Base-by-base conservation (phyloP, 35 echinoderm and acorn worm genomes). In the Apostichopus californicus region DNA sequence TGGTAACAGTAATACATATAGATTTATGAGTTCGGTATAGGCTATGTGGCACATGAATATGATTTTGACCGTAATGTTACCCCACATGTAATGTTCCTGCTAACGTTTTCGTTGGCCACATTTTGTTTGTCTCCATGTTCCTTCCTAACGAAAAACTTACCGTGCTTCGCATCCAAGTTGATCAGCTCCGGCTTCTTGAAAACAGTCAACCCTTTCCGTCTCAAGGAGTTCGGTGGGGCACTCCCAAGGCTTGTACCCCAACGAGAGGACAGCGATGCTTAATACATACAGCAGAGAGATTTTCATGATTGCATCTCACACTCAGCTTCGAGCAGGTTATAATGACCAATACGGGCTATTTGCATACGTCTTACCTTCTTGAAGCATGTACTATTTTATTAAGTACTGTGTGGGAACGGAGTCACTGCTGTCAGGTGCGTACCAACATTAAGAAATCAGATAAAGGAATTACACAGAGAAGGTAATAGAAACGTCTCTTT, bases 141-240 rank as follows among this genome's bases (percentile, higher is more conserved):
- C 68, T 12, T n/a, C 66, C 66, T n/a, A 72, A 28, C 26, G 77
- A 79, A 46, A 25, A 25, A 12, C 65, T 79, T 88, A 96, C 95
- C 61, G 93, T 18, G 34, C 58, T 78, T 53, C 57, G 54, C 95
- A 96, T 3, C n/a, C 78, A 20, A 65, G 18, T 57, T 96, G 87
- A 46, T 66, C 24, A 9, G 92, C 72, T 18, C 78, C 79, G 8
- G 17, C n/a, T 28, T 93, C 95, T 12, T 55, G 92, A 53, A 77
- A 71, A 73, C 95, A 96, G 82, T 96, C 95, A 1, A 87, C 79
- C 70, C 95, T 55, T 17, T 91, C 92, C 14, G 55, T 26, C 54
- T 93, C 95, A 25, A 90, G 80, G 4, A 96, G 24, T n/a, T 93
- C 87, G 0, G 95, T 96, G 20, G 95, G 95, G 73, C 92, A 93